phyloP scores from a whole-genome alignment of 2,113 vertebrate species.

The Oncorhynchus clarkii region DNA sequence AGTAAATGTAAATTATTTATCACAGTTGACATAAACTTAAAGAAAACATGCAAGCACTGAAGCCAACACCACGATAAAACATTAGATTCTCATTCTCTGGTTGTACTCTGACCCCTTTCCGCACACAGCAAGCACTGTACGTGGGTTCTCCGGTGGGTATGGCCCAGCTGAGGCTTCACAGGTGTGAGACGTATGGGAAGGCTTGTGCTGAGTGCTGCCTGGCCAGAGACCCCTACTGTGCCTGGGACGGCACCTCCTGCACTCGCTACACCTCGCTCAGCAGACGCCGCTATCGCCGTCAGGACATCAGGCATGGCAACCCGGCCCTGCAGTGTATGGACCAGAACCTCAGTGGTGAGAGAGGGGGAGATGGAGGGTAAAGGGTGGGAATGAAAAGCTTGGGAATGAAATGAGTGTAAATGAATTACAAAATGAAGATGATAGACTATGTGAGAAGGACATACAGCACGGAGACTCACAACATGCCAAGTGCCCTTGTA shows the following conservation, averaged over 20 bases:
- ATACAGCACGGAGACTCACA: background rate
- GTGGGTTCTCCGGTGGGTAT: constrained; percentile 83
- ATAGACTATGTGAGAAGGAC: background rate
- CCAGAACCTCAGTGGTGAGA: constrained; percentile 83
- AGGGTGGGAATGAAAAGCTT: background rate
- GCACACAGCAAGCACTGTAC: constrained; percentile 81
- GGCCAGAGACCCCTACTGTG: constrained; percentile 91
- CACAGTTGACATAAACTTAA: background rate
- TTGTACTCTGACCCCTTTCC: background rate
- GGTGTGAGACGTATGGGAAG: constrained; percentile 84
- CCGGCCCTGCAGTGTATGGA: constrained; percentile 85
- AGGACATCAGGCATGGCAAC: constrained; percentile 80
- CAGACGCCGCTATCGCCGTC: constrained; percentile 83
- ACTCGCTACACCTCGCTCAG: constrained; percentile 71
- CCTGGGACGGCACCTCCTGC: constrained; percentile 88
- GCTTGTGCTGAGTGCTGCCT: constrained; percentile 93
- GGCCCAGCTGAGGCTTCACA: constrained; percentile 84
- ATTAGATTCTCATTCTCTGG: background rate
- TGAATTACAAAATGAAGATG: background rate
- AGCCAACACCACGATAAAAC: no score
- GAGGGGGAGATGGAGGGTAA: constrained; percentile 12
- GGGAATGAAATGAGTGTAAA: background rate
- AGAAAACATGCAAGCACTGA: background rate
- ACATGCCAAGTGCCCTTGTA: background rate
- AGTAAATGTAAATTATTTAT: constrained; percentile 24